Evolutionary conservation across 2,797 vertebrate genomes (phyloP).

Genomic region (Pseudocheirus occidentalis): DNA sequence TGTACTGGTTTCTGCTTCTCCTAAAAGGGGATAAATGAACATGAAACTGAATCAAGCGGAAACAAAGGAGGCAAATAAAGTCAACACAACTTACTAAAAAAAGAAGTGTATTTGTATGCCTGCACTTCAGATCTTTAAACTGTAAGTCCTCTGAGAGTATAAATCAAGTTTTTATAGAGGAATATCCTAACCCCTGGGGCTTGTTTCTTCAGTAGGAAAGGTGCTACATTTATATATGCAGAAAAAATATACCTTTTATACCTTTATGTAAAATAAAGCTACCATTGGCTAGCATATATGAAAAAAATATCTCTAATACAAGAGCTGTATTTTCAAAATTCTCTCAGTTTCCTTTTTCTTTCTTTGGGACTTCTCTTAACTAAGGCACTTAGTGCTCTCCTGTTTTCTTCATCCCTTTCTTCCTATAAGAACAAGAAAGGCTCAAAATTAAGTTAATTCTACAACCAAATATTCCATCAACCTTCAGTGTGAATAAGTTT

Average conservation of each 20-base stretch:
- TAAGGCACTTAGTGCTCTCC: not conserved
- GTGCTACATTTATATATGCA: not conserved
- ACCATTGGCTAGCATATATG: not conserved
- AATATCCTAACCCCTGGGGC: not conserved
- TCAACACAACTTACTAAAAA: not conserved
- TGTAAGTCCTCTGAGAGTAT: not conserved
- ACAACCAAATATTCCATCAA: not conserved
- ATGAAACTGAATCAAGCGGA: not conserved
- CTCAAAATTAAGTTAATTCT: not conserved
- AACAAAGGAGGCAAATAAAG: not conserved
- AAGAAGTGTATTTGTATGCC: not conserved
- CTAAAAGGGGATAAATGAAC: slow-evolving; percentile 42
- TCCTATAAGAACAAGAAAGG: not conserved
- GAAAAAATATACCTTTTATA: not conserved
- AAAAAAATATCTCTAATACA: not conserved
- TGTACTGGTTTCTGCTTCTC: slow-evolving; percentile 58
- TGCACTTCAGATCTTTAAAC: not conserved
- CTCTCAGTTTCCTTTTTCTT: not conserved
- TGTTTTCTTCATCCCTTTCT: not conserved
- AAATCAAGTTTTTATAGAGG: not conserved
- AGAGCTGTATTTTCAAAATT: not conserved
- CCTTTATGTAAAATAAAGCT: not conserved
- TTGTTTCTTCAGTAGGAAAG: not conserved
- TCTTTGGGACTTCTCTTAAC: not conserved
- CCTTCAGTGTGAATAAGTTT: not conserved